phyloP scores from a whole-genome alignment of 2,888 invertebrate genomes.

The Metopia argyrocephala region DNA sequence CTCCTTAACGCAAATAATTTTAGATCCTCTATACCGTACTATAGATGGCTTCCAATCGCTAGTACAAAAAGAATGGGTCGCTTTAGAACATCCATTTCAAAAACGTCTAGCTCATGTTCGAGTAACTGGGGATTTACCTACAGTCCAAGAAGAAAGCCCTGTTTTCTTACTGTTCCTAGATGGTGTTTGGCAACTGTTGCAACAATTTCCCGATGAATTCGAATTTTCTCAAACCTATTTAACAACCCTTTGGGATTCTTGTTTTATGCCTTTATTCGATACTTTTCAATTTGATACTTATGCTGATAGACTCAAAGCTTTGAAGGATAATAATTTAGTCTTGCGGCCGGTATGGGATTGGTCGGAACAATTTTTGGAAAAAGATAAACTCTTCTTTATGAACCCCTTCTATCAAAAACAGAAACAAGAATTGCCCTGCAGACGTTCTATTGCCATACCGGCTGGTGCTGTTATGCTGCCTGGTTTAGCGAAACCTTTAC shows the following conservation, averaged over 20 bases:
- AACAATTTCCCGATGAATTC: slow-evolving; percentile 93
- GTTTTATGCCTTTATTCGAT: slow-evolving; percentile 92
- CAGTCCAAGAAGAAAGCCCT: slow-evolving; percentile 82
- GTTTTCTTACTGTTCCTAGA: slow-evolving; percentile 95
- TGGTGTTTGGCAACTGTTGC: slow-evolving; percentile 93
- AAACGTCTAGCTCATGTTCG: slow-evolving; percentile 83
- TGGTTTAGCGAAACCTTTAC: slow-evolving; percentile 68
- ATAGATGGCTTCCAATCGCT: slow-evolving; percentile 92
- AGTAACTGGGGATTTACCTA: slow-evolving; percentile 49
- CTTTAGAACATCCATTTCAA: slow-evolving; percentile 92
- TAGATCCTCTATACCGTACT: slow-evolving; percentile 91
- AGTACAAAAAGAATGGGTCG: slow-evolving; percentile 96
- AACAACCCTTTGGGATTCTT: slow-evolving; percentile 93
- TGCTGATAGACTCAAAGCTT: slow-evolving; percentile 85
- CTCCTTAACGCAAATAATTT: slow-evolving; percentile 89
- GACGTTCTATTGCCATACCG: slow-evolving; percentile 75
- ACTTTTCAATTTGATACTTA: slow-evolving; percentile 95
- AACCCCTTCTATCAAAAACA: slow-evolving; percentile 87
- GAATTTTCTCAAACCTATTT: slow-evolving; percentile 96
- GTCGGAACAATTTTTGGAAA: slow-evolving; percentile 90
- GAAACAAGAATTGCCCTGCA: slow-evolving; percentile 70
- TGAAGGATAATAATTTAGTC: slow-evolving; percentile 78
- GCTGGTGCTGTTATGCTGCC: slow-evolving; percentile 71
- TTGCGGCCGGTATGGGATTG: slow-evolving; percentile 93
- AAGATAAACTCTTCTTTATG: slow-evolving; percentile 89